Evolutionary conservation across 2,797 vertebrate genomes (phyloP).

Genomic region (Erethizon dorsatum): DNA sequence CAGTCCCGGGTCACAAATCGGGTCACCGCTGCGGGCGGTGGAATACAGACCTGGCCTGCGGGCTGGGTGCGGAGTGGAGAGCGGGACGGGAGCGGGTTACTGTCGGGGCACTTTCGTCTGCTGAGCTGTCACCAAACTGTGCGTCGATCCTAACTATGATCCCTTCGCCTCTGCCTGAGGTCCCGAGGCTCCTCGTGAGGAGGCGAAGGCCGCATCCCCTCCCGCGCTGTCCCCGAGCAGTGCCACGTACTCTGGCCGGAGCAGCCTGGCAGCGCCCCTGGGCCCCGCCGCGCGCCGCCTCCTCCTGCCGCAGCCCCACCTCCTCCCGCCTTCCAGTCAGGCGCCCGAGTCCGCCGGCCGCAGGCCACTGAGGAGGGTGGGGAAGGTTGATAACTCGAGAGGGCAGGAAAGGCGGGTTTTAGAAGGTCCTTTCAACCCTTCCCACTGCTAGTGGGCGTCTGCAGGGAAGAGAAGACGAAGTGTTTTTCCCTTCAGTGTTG

Average conservation of each 20-base stretch:
- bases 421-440: background rate
- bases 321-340: accelerated
- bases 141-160: background rate
- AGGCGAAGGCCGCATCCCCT: conserved; percentile 19
- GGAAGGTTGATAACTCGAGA: background rate
- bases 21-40: accelerated
- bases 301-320: background rate
- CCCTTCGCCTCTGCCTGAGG: background rate
- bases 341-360: background rate
- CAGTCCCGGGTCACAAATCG: accelerated
- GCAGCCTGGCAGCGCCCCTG: background rate
- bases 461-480: background rate
- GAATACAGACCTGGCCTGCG: accelerated
- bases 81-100: background rate
- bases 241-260: conserved; percentile 76
- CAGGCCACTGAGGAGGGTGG: background rate
- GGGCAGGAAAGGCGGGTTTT: background rate
- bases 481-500: background rate
- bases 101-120: conserved; percentile 15
- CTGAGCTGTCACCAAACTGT: conserved; percentile 81
- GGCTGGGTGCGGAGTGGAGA: background rate
- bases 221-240: background rate
- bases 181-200: background rate
- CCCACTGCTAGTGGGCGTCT: accelerated
- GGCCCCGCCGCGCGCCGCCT: conserved; percentile 26